Evolutionary conservation across 2,888 invertebrate species (phyloP).

Genomic region (Drosophila putrida): DNA sequence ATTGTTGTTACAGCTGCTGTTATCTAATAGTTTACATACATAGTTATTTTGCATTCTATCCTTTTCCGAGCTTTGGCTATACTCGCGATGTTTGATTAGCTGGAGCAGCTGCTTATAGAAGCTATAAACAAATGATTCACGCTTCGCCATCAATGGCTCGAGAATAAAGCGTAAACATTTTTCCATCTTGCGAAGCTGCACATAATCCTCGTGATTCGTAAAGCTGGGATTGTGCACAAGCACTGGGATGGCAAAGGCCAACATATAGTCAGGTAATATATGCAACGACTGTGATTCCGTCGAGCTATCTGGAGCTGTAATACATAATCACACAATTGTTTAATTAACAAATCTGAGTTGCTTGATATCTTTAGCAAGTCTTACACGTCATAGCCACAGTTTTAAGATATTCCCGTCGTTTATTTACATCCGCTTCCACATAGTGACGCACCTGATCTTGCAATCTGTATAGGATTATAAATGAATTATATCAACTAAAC

Average conservation of each 20-base stretch:
- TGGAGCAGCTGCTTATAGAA: slow-evolving; percentile 98
- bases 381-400: slow-evolving; percentile 88
- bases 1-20: neutral
- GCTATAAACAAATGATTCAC: slow-evolving; percentile 97
- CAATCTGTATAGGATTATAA: slow-evolving; percentile 68
- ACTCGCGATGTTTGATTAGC: slow-evolving; percentile 97
- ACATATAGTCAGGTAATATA: slow-evolving; percentile 98
- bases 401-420: slow-evolving; percentile 96
- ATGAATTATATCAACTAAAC: neutral
- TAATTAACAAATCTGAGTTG: neutral
- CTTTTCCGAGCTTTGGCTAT: slow-evolving; percentile 91
- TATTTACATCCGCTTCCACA: slow-evolving; percentile 95
- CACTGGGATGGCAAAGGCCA: slow-evolving; percentile 98
- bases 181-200: slow-evolving; percentile 91
- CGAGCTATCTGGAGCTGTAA: slow-evolving; percentile 73
- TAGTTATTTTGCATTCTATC: slow-evolving; percentile 86
- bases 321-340: slow-evolving; percentile 1
- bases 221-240: slow-evolving; percentile 96
- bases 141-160: slow-evolving; percentile 96
- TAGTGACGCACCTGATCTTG: slow-evolving; percentile 89
- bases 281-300: slow-evolving; percentile 90
- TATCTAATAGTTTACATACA: slow-evolving; percentile 37
- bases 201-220: slow-evolving; percentile 90
- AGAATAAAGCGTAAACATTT: slow-evolving; percentile 97
- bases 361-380: slow-evolving; percentile 9